Percentiles rank a stretch among this genome's conserved stretches.
phyloP scores from a whole-genome alignment of 2,113 vertebrate genomes.

The Oriolus oriolus region DNA sequence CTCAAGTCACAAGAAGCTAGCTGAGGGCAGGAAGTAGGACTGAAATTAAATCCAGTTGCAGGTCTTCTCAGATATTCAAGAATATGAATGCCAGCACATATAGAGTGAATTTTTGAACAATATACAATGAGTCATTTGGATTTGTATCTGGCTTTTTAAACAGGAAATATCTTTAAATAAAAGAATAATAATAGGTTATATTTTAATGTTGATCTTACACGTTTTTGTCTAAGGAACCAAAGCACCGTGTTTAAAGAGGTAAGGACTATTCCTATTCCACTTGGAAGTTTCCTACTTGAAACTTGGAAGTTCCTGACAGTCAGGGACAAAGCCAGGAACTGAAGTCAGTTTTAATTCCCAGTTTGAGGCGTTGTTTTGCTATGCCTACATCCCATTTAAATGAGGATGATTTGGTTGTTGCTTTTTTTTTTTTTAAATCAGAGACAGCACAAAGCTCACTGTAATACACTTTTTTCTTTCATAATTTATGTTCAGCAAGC shows the following conservation, averaged over 20 bases:
- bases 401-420: not conserved
- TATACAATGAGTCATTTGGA: not conserved
- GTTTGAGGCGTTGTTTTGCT: not conserved
- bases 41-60: not conserved
- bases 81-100: not conserved
- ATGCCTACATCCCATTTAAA: not conserved
- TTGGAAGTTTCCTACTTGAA: not conserved
- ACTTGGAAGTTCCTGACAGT: not conserved
- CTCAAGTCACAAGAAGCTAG: not conserved
- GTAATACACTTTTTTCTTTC: not conserved
- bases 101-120: not conserved
- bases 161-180: not conserved
- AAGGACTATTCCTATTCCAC: not conserved
- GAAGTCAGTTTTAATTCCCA: not conserved
- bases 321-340: not conserved
- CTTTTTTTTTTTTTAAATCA: not conserved
- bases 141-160: not conserved
- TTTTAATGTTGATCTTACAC: not conserved
- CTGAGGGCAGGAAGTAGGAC: not conserved
- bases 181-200: not conserved
- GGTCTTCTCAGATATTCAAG: not conserved
- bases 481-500: not conserved
- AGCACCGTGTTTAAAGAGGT: fast-evolving
- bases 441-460: not conserved
- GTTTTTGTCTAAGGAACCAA: not conserved